A percentile compares a stretch with the other conserved stretches of the same genome.
Conservation (phyloP, 2,888 invertebrate genomes). For the Lasioglossum figueresi region DNA sequence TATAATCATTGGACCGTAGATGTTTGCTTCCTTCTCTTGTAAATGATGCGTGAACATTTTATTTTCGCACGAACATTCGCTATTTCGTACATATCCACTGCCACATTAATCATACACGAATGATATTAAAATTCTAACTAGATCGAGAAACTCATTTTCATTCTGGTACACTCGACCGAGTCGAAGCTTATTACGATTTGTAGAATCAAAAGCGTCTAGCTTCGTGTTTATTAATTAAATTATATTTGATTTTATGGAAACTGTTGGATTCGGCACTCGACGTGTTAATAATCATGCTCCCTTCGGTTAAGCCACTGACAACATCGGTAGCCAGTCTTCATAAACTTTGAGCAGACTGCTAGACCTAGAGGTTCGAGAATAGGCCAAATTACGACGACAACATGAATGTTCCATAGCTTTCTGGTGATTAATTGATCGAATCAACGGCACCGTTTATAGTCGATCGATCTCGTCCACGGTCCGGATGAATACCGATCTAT, state of each 20-base stretch:
- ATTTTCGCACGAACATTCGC: not conserved
- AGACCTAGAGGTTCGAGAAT: not conserved
- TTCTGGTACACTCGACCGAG: not conserved
- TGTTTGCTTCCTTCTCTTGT: not conserved
- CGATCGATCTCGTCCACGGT: not conserved
- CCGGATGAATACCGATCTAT: not conserved
- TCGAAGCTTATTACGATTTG: not conserved
- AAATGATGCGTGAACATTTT: not conserved
- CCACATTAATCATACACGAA: not conserved
- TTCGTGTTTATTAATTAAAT: not conserved
- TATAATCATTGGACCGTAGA: not conserved
- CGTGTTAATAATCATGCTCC: not conserved
- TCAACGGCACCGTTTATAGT: not conserved
- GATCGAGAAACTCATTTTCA: not conserved
- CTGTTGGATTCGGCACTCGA: not conserved
- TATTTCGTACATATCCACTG: not conserved
- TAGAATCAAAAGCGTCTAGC: not conserved
- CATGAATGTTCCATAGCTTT: not conserved
- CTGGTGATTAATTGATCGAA: slow-evolving; percentile 16
- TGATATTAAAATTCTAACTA: not conserved
- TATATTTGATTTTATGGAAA: not conserved
- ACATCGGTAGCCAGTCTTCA: not conserved
- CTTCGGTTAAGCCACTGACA: not conserved
- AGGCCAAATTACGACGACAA: not conserved
- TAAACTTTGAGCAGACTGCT: not conserved